A percentile compares a stretch with the other conserved stretches of the same genome.
These are phyloP conservation scores for Lepeophtheirus salmonis DNA, from an alignment of 1,140 invertebrate species.

Conservation along the genomic window DNA sequence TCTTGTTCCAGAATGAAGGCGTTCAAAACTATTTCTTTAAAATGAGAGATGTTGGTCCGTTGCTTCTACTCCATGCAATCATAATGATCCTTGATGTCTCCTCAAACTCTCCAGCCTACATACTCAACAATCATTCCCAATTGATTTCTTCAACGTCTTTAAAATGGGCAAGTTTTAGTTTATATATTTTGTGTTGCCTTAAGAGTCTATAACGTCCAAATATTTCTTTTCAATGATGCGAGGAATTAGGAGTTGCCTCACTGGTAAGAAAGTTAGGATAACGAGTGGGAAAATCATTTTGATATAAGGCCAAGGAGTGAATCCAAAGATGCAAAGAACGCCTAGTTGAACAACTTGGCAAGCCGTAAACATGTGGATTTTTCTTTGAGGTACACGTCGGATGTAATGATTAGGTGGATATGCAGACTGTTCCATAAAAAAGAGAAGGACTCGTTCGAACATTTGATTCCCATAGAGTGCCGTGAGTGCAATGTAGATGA, in stretches of 20 bases:
- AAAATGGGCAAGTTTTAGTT: neutral
- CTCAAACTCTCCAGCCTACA: neutral
- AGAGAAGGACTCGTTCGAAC: conserved; percentile 36
- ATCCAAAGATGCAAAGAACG: conserved; percentile 41
- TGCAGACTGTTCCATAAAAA: conserved; percentile 31
- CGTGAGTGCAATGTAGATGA: conserved; percentile 44
- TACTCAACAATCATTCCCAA: neutral
- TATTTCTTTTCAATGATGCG: conserved; percentile 39
- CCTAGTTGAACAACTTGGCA: conserved; percentile 39
- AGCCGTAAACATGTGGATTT: conserved; percentile 41
- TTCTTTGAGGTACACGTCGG: conserved; percentile 42
- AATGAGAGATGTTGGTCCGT: no score
- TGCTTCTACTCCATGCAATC: no score
- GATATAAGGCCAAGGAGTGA: conserved; percentile 38
- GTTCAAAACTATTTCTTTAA: no score
- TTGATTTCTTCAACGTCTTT: neutral
- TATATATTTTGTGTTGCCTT: neutral
- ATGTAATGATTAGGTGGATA: conserved; percentile 48
- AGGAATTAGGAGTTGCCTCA: conserved; percentile 39
- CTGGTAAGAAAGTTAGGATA: conserved; percentile 40
- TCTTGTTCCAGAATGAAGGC: no score
- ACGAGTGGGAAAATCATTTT: conserved; percentile 46
- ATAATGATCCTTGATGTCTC: neutral
- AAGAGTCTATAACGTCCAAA: conserved; percentile 36
- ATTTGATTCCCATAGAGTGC: conserved; percentile 44